A percentile compares a stretch with the other conserved stretches of the same genome.
Conservation (phyloP, 2,113 vertebrate genomes). For the Ascaphus truei region DNA sequence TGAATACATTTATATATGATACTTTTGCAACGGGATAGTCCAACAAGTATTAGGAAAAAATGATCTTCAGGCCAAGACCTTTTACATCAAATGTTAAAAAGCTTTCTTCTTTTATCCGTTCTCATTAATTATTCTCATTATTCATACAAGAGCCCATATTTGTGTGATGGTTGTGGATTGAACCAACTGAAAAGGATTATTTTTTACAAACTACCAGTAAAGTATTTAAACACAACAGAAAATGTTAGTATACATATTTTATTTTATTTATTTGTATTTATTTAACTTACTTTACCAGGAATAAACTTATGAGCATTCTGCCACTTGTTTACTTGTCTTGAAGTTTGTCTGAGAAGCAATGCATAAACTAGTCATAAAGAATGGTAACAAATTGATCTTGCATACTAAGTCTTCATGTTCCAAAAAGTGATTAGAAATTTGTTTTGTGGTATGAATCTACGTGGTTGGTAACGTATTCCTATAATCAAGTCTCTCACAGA, state of each 20-base stretch:
- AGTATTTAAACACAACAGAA: conserved; percentile 28
- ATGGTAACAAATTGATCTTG: too few species aligned
- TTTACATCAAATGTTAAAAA: too few species aligned
- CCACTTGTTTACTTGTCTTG: background rate
- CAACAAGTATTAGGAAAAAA: too few species aligned
- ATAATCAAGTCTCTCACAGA: too few species aligned
- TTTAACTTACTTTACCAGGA: conserved; percentile 34
- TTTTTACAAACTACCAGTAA: conserved; percentile 26
- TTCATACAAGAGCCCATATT: conserved; percentile 8
- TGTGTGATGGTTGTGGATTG: conserved; percentile 6
- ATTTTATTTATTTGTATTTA: conserved; percentile 38
- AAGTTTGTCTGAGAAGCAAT: background rate
- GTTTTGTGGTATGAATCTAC: too few species aligned
- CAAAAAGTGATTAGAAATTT: too few species aligned
- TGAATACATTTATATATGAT: too few species aligned
- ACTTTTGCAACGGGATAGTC: too few species aligned
- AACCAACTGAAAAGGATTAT: conserved; percentile 19
- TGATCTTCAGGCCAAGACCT: too few species aligned
- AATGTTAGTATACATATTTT: conserved; percentile 26
- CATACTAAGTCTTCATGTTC: too few species aligned
- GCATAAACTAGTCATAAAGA: too few species aligned
- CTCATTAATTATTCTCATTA: background rate
- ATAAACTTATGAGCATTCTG: conserved; percentile 30
- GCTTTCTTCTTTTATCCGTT: conserved; percentile 4
- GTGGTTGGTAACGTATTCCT: too few species aligned